Evolutionary conservation across 2,113 vertebrate species (phyloP), one percentile per base, ranked within the genome.

Genomic region (Mixornis gularis): DNA sequence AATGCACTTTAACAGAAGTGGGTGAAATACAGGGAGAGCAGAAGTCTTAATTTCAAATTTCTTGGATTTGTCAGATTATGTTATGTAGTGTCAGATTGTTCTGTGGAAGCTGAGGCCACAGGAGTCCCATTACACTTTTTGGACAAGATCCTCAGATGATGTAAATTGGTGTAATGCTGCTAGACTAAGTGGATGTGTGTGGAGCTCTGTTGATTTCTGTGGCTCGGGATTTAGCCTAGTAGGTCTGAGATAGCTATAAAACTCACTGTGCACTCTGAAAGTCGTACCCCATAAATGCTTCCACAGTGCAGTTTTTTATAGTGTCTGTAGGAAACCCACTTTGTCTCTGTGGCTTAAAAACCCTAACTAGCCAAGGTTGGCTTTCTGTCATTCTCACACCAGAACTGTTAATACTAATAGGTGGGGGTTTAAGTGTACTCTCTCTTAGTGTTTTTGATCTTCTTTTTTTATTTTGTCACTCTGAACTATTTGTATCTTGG

Each of bases 391-490:
- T 70, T 92, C 55, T 92, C 7, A 3, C 36, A 25, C 92, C 58
- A 25, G 83, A 92, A 82, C 87, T 86, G 52, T 88, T 94, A 87
- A 94, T 92, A 91, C 73, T 92, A 78, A 62, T 90, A 93, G 94
- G 66, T 40, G 49, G 22, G 13, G 43, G 0, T 68, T 79, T 60
- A 69, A 94, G 65, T 90, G 66, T 82, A 29, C 49, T 77, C 5
- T 66, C 34, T 74, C 24, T 53, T 65, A 44, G 40, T 41, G 55
- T 4, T 27, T 78, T 79, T 87, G 53, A 56, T 64, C 15, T 74
- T 78, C 13, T 40, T 79, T 86, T 92, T 46, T 3, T 1, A n/a
- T 64, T 92, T 79, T 89, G 34, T 90, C 46, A 27, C 34, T 68
- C 44, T 84, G 64, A 74, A 34, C 59, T 92, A 3, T 79, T 86